Evolutionary conservation across 2,888 invertebrate genomes (phyloP).

Genomic region (Tribolium freemani): DNA sequence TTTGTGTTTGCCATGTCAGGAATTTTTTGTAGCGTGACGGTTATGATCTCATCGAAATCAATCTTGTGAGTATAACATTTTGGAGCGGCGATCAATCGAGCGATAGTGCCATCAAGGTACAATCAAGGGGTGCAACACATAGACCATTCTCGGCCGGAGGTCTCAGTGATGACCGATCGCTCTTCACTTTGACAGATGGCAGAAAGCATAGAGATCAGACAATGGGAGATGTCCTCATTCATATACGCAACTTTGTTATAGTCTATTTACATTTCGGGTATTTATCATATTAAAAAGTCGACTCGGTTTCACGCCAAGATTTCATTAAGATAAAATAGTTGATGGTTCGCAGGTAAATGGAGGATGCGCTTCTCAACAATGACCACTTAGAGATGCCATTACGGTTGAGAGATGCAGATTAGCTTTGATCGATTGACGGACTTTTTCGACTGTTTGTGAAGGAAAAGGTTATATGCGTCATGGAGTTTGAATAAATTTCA

Average conservation of each 20-base stretch:
- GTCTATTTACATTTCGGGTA: constrained; percentile 58
- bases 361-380: constrained; percentile 61
- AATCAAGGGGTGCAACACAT: constrained; percentile 49
- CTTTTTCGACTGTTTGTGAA: constrained; percentile 13
- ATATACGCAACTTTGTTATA: constrained; percentile 56
- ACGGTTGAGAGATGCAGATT: constrained; percentile 54
- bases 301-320: constrained; percentile 61
- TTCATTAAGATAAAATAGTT: constrained; percentile 63
- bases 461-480: constrained; percentile 2
- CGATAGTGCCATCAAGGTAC: constrained; percentile 50
- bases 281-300: constrained; percentile 64
- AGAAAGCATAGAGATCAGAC: constrained; percentile 63
- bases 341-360: constrained; percentile 62
- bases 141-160: constrained; percentile 61
- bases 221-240: constrained; percentile 63
- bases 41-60: constrained; percentile 38
- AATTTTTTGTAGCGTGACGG: constrained; percentile 23
- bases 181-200: constrained; percentile 67
- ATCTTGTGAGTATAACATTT: constrained; percentile 46
- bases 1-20: constrained; percentile 8
- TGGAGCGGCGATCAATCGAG: constrained; percentile 51
- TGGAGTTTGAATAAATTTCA: constrained; percentile 64
- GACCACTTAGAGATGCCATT: constrained; percentile 60
- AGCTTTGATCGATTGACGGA: constrained; percentile 53
- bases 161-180: constrained; percentile 66